Conservation (phyloP, 2,797 vertebrate species). For the Dermochelys coriacea region DNA sequence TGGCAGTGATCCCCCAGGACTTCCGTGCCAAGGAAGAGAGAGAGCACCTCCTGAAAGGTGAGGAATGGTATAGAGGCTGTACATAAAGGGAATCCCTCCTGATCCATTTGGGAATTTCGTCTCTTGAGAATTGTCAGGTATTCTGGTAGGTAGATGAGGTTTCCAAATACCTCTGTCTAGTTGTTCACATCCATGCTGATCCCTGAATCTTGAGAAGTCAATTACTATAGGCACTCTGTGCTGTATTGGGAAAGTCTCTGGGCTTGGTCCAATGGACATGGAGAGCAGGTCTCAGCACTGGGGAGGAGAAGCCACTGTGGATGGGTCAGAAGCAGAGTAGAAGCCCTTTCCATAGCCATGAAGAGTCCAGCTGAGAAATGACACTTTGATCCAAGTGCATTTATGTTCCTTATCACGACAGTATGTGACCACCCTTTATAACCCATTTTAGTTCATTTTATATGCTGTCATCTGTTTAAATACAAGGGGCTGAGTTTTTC, state of each 20-base stretch:
- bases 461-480: neutral
- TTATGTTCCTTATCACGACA: neutral
- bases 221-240: neutral
- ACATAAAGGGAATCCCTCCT: neutral
- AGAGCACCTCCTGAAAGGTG: constrained; percentile 38
- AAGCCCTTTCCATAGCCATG: neutral
- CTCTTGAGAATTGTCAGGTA: neutral
- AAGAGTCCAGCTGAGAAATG: neutral
- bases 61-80: neutral
- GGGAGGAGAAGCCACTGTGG: neutral
- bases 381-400: neutral
- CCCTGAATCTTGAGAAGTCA: neutral
- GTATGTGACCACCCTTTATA: neutral
- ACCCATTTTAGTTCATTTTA: neutral
- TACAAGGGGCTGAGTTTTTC: neutral
- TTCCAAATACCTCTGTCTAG: neutral
- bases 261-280: neutral
- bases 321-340: neutral
- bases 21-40: constrained; percentile 17
- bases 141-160: neutral
- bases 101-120: neutral
- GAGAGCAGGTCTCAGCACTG: neutral
- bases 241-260: neutral
- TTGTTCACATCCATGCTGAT: neutral
- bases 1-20: neutral